Base-by-base conservation (phyloP, 1,140 invertebrate species). In the Pogonomyrmex barbatus region DNA sequence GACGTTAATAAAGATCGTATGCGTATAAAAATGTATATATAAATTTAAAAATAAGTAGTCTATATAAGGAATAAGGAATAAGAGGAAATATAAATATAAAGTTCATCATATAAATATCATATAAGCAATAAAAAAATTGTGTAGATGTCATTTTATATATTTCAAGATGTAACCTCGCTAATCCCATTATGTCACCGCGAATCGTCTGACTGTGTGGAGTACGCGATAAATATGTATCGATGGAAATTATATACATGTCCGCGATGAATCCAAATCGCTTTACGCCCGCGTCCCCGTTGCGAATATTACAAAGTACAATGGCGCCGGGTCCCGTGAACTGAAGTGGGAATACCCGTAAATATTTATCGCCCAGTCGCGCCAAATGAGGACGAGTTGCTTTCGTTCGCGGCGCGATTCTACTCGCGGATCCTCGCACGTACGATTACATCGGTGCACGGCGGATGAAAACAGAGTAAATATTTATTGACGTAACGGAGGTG, bases 241-340 rank as follows among this genome's bases (percentile, higher is more conserved):
- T 81, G 65, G 24, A 70, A 56, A 81, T 81, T 70, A 81, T 70
- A 81, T 42, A 70, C 14, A 45, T 63, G 30, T 39, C 36, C 36
- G 24, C 65, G 63, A 58, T 56, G 63, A 70, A 70, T 81, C 50
- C 14, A 42, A 81, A 81, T 81, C 63, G 14, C 24, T 54, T 14
- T 8, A 24, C n/a, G 24, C 30, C 6, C 30, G 58, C 17, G 73
- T 36, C 47, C 50, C 6, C 63, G 65, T 78, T 36, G 14, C 78
- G 63, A 56, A 81, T 81, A 81, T 81, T 81, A 81, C 50, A 56
- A 81, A 81, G 63, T 81, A 81, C 78, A 81, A 81, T 45, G 24
- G 78, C 63, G 62, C n/a, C 47, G 42, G n/a, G 17, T 77, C 30
- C 39, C 24, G 47, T 6, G 12, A 42, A 54, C 3, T 12, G 36